phyloP scores from a whole-genome alignment of 2,888 invertebrate genomes.

The Mythimna albipuncta region DNA sequence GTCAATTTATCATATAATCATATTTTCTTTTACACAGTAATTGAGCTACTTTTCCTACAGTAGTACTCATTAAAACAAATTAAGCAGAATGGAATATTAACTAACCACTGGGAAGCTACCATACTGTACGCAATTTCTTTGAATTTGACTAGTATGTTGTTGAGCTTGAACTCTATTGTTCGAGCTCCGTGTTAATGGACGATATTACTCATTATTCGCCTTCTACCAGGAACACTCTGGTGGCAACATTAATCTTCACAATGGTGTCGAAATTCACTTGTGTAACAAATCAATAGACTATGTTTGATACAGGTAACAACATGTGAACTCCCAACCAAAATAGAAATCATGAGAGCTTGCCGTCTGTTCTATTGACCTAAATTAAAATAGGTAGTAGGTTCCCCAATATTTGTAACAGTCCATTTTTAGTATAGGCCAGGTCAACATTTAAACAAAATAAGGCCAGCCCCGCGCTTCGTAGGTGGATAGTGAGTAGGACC shows the following conservation, averaged over 20 bases:
- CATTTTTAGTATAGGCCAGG: background rate
- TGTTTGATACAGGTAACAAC: background rate
- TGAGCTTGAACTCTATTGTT: constrained; percentile 48
- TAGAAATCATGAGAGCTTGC: background rate
- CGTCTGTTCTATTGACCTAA: constrained; percentile 17
- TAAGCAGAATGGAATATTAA: constrained; percentile 27
- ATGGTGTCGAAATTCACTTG: background rate
- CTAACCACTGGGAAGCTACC: constrained; percentile 18
- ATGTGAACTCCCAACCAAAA: constrained; percentile 20
- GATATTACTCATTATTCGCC: constrained; percentile 42
- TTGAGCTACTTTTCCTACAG: background rate
- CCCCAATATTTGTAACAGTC: background rate
- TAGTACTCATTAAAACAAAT: constrained; percentile 18
- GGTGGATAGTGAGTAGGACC: background rate
- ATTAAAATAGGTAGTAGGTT: background rate
- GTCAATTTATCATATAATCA: background rate
- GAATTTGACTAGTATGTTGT: constrained; percentile 23
- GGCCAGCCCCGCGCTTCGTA: background rate
- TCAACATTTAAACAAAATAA: background rate
- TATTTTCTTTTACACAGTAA: background rate
- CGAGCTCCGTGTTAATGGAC: constrained; percentile 31
- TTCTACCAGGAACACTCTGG: constrained; percentile 33
- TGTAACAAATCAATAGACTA: constrained; percentile 7
- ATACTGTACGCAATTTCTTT: constrained; percentile 33
- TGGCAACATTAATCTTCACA: constrained; percentile 1